These are phyloP conservation scores for Microcaecilia unicolor DNA, from an alignment of 2,797 vertebrate genomes.

Conservation along the genomic window DNA sequence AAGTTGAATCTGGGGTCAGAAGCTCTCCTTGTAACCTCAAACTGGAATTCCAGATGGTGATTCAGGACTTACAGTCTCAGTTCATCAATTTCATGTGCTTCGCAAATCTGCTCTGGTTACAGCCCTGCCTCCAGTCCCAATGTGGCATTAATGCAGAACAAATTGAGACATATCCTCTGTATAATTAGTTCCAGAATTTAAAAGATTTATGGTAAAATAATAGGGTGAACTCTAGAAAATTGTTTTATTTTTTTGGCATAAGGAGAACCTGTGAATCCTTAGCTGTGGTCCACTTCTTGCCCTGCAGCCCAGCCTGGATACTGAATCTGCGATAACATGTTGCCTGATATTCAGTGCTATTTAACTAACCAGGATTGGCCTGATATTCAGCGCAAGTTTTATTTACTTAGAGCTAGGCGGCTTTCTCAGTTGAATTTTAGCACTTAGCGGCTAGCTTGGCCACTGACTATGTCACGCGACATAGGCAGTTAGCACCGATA, in stretches of 20 bases:
- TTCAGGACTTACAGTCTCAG: constrained; percentile 63
- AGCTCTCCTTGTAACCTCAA: constrained; percentile 57
- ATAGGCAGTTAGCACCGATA: too few relatives aligned
- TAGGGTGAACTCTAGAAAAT: constrained; percentile 26
- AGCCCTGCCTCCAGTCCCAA: constrained; percentile 44
- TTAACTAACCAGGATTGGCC: too few relatives aligned
- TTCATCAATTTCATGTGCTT: constrained; percentile 74
- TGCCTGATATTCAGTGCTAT: too few relatives aligned
- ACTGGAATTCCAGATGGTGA: constrained; percentile 73
- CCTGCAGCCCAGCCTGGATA: neutral
- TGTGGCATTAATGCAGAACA: constrained; percentile 66
- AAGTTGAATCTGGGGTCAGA: constrained; percentile 66
- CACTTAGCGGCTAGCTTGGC: too few relatives aligned
- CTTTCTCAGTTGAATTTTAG: too few relatives aligned
- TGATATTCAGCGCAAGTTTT: too few relatives aligned
- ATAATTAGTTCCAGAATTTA: constrained; percentile 73
- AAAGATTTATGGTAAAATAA: constrained; percentile 61
- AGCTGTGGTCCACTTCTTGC: too few relatives aligned
- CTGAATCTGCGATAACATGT: neutral
- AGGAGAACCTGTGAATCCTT: neutral
- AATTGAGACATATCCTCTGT: constrained; percentile 76
- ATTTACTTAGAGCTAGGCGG: too few relatives aligned
- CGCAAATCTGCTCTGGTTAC: constrained; percentile 38
- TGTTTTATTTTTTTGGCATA: constrained; percentile 5
- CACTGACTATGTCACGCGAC: too few relatives aligned